These are phyloP conservation scores for Plebejus anna DNA, from an alignment of 2,888 invertebrate species.

Conservation along the genomic window DNA sequence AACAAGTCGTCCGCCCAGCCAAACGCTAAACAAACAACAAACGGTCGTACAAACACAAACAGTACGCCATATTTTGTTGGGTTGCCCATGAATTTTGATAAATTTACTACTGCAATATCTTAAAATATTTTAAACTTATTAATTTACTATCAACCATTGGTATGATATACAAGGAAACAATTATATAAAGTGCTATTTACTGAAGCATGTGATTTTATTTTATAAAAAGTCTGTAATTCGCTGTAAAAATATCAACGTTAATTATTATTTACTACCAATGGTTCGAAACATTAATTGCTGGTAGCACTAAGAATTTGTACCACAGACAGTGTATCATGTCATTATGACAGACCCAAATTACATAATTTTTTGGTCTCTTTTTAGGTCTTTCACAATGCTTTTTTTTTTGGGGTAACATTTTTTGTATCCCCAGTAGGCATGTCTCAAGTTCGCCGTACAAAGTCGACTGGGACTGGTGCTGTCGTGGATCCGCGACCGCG, in stretches of 20 bases:
- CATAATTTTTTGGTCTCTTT: not conserved
- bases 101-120: not conserved
- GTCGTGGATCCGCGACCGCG: too few relatives aligned
- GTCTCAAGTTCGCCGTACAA: too few relatives aligned
- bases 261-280: not conserved
- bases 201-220: not conserved
- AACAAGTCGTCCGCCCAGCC: not conserved
- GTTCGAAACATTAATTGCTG: not conserved
- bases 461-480: too few relatives aligned
- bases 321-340: not conserved
- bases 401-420: not conserved
- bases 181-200: not conserved
- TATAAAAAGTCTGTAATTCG: not conserved
- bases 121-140: not conserved
- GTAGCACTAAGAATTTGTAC: not conserved
- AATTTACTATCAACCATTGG: not conserved
- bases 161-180: not conserved
- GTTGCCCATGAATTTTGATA: not conserved
- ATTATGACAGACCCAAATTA: not conserved
- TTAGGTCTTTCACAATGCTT: not conserved
- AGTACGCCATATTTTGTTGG: not conserved
- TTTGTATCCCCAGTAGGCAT: too few relatives aligned
- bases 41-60: not conserved
- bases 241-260: not conserved
- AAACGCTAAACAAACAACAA: not conserved